Percentiles rank a stretch among this genome's conserved stretches.
Conservation (phyloP, 2,113 vertebrate species). For the Clinocottus analis region DNA sequence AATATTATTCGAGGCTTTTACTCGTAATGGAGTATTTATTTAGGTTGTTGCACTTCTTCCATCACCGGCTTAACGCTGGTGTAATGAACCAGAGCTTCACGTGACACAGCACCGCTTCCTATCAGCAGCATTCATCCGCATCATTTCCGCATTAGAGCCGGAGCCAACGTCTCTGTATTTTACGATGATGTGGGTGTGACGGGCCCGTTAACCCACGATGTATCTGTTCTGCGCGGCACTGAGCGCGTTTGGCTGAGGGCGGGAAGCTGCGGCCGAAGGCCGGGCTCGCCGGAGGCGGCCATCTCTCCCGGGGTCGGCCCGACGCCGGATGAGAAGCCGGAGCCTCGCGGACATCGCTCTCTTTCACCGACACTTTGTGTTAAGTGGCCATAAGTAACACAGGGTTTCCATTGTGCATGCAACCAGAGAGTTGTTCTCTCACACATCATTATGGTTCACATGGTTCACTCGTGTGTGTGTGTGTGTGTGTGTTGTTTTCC, state of each 20-base stretch:
- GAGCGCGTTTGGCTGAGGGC: too few relatives aligned
- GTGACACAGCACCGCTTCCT: neutral
- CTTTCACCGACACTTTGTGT: constrained; percentile 62
- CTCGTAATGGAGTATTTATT: neutral
- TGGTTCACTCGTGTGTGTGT: constrained; percentile 26
- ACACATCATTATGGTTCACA: constrained; percentile 42
- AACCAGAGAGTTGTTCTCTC: constrained; percentile 42
- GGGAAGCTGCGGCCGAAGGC: too few relatives aligned
- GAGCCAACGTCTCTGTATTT: neutral
- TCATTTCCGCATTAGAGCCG: neutral
- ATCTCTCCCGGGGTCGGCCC: constrained; percentile 34
- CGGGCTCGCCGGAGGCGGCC: constrained; percentile 50
- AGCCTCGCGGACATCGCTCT: constrained; percentile 33
- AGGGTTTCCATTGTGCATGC: constrained; percentile 47
- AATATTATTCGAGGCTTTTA: neutral
- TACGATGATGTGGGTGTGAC: neutral
- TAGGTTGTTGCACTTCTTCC: neutral
- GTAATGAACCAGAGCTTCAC: neutral
- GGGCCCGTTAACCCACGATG: constrained; percentile 45
- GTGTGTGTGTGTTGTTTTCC: constrained; percentile 34
- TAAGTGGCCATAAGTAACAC: constrained; percentile 67
- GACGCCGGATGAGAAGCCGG: constrained; percentile 42
- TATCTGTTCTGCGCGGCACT: constrained; percentile 46
- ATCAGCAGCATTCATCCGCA: neutral
- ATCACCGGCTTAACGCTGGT: neutral